phyloP scores from a whole-genome alignment of 2,797 vertebrate species.

The Lagodon rhomboides region DNA sequence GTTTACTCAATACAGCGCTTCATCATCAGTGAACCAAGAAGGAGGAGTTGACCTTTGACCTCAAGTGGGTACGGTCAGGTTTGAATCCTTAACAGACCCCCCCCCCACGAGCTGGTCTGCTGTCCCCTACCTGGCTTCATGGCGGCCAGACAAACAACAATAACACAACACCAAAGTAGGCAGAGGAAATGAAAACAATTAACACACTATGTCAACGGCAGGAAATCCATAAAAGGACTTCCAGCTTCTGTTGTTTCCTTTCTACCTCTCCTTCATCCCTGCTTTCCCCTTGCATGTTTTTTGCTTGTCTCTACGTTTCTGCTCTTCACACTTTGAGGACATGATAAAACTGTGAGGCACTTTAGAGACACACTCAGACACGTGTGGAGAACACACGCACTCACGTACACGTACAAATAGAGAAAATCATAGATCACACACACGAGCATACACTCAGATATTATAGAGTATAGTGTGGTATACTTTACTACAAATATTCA shows the following conservation, averaged over 20 bases:
- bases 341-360: slow-evolving; percentile 99
- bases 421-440: slow-evolving; percentile 78
- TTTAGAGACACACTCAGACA: slow-evolving; percentile 98
- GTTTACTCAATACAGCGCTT: slow-evolving; percentile 82
- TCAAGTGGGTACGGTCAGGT: slow-evolving; percentile 57
- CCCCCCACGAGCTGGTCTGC: slow-evolving; percentile 68
- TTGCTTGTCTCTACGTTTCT: slow-evolving; percentile 73
- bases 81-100: slow-evolving; percentile 61
- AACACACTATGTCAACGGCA: slow-evolving; percentile 57
- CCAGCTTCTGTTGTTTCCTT: slow-evolving; percentile 53
- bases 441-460: slow-evolving; percentile 77
- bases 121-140: slow-evolving; percentile 74
- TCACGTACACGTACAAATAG: slow-evolving; percentile 64
- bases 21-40: slow-evolving; percentile 69
- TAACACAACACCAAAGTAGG: slow-evolving; percentile 72
- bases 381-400: slow-evolving; percentile 83
- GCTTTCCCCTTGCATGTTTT: slow-evolving; percentile 35
- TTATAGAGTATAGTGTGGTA: slow-evolving; percentile 74
- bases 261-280: slow-evolving; percentile 40
- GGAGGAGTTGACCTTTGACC: slow-evolving; percentile 73
- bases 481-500: slow-evolving; percentile 79
- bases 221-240: slow-evolving; percentile 63
- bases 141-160: slow-evolving; percentile 79
- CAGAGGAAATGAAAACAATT: slow-evolving; percentile 74
- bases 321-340: slow-evolving; percentile 88